Percentiles rank a stretch among this genome's conserved stretches.
phyloP scores from a whole-genome alignment of 2,797 vertebrate genomes.

The Chromis chromis region DNA sequence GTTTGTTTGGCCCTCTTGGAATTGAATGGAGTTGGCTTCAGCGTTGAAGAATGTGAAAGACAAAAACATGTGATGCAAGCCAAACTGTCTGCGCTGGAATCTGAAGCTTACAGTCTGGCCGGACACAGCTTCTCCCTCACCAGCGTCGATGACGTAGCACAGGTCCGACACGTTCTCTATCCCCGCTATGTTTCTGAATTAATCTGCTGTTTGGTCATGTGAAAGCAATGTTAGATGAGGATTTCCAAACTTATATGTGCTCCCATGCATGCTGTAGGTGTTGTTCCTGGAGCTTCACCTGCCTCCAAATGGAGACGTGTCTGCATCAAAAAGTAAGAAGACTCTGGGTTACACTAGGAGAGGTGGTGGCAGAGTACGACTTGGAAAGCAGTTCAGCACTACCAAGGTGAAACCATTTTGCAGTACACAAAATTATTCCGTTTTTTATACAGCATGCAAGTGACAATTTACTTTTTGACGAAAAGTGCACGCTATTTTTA shows the following conservation, averaged over 20 bases:
- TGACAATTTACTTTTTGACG: too few species aligned
- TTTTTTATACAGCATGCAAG: too few species aligned
- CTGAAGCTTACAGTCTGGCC: slow-evolving; percentile 89
- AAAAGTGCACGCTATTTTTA: neutral
- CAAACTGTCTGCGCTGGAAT: slow-evolving; percentile 90
- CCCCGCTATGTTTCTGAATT: neutral
- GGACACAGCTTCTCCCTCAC: slow-evolving; percentile 96
- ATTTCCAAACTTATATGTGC: neutral
- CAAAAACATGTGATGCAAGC: slow-evolving; percentile 96
- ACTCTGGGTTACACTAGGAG: slow-evolving; percentile 93
- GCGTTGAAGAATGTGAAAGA: slow-evolving; percentile 89
- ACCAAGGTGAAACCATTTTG: slow-evolving; percentile 87
- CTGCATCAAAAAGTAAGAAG: slow-evolving; percentile 88
- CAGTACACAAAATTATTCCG: neutral
- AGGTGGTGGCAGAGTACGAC: slow-evolving; percentile 75
- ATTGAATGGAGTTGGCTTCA: slow-evolving; percentile 96
- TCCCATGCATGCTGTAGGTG: slow-evolving; percentile 75
- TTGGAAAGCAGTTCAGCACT: slow-evolving; percentile 93
- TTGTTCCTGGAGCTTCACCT: slow-evolving; percentile 95
- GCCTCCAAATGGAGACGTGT: slow-evolving; percentile 90
- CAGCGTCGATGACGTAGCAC: slow-evolving; percentile 92
- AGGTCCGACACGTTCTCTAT: slow-evolving; percentile 81
- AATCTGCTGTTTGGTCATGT: neutral
- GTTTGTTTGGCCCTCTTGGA: slow-evolving; percentile 94
- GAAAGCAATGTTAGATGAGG: neutral